Base-by-base conservation (phyloP, 2,797 vertebrate genomes). In the Mus caroli region DNA sequence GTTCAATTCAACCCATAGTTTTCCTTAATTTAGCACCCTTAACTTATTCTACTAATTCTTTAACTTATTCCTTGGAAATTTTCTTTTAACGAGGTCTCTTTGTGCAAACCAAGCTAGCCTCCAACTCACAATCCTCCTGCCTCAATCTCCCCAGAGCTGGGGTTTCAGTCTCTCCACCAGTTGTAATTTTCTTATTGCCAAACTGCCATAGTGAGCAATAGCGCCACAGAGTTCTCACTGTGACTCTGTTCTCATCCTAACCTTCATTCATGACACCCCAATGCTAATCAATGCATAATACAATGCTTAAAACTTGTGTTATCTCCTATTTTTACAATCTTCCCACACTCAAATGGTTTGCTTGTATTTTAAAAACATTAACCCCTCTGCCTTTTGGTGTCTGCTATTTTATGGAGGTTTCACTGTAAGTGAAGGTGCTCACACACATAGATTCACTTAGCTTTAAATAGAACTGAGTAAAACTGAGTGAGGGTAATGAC, bases 1-100 rank as follows among this genome's bases (percentile, higher is more conserved):
- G 71, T 69, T 84, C 52, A n/a, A 76, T 60, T 71, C 50, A 69
- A 19, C 24, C 67, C 0, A 71, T 52, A 9, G 52, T 90, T 76
- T 86, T 91, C 43, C 73, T 80, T 79, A 46, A 87, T 69, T 54
- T 1, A 15, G 22, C 8, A 0, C 40, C 24, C 11, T 60, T 34
- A 88, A 88, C 43, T 24, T 62, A 43, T 34, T 94, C 62, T 85
- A 76, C 87, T 84, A 75, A 69, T 73, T 88, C 78, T 58, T 77
- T 31, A 84, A 54, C 56, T 87, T 58, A 67, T 69, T 83, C 13
- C 83, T 92, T 67, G 34, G 46, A 69, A 12, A 10, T 20, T 88
- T 58, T 88, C 37, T 62, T 89, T 89, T 15, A 60, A 19, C 28
- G 34, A 54, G 28, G 13, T 75, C 24, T 77, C 31, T 28, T 17